Conservation (phyloP, 64 coral and sea anemone species). For the Trachythela sp. region DNA sequence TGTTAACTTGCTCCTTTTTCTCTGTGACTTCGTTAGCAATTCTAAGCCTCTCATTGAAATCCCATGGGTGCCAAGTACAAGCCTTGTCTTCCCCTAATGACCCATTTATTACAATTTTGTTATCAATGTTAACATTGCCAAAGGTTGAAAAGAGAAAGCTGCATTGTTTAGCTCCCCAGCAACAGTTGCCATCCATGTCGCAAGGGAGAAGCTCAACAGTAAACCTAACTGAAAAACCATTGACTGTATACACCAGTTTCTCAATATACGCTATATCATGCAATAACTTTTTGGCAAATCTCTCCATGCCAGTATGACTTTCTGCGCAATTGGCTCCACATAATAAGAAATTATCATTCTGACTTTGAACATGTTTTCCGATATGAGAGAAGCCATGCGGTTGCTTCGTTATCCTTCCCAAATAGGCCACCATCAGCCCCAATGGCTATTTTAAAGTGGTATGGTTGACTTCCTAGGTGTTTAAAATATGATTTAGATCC, state of each 20-base stretch:
- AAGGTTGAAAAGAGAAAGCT: conserved; percentile 61
- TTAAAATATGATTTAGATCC: background rate
- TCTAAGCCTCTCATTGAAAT: conserved; percentile 31
- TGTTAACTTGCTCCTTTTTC: conserved; percentile 32
- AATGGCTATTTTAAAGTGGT: conserved; percentile 57
- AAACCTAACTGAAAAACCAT: conserved; percentile 45
- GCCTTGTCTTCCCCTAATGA: conserved; percentile 35
- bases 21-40: conserved; percentile 32
- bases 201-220: conserved; percentile 28
- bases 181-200: conserved; percentile 51
- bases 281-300: conserved; percentile 51
- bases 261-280: conserved; percentile 36
- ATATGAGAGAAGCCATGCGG: conserved; percentile 52
- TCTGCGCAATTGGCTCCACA: conserved; percentile 56
- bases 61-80: conserved; percentile 59
- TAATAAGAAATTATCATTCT: conserved; percentile 57
- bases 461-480: background rate
- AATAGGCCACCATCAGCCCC: conserved; percentile 54
- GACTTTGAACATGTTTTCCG: conserved; percentile 48
- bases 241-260: conserved; percentile 26
- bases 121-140: conserved; percentile 54
- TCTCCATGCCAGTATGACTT: conserved; percentile 55
- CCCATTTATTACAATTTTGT: conserved; percentile 50
- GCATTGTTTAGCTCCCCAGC: conserved; percentile 65
- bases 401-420: conserved; percentile 51